phyloP scores from a whole-genome alignment of 2,113 vertebrate genomes.

The Nasalis larvatus region DNA sequence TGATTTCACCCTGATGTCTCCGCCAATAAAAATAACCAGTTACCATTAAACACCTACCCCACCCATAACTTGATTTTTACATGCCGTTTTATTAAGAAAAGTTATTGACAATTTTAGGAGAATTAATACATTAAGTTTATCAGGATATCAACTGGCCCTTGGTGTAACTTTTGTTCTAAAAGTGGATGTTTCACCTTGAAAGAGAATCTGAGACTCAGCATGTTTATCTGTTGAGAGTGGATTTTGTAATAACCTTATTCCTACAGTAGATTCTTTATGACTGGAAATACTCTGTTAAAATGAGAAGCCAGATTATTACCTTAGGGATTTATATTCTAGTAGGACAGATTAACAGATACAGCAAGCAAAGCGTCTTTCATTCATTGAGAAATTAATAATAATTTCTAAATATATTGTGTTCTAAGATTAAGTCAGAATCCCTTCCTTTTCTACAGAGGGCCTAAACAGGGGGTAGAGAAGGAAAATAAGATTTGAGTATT shows the following conservation, averaged over 20 bases:
- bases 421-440: slow-evolving; percentile 21
- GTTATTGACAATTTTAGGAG: slow-evolving; percentile 55
- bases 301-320: slow-evolving; percentile 36
- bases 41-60: slow-evolving; percentile 68
- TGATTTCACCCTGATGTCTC: slow-evolving; percentile 69
- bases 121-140: slow-evolving; percentile 31
- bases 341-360: slow-evolving; percentile 41
- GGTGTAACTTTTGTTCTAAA: slow-evolving; percentile 31
- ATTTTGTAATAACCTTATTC: background rate
- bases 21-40: slow-evolving; percentile 74
- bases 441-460: background rate
- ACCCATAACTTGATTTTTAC: slow-evolving; percentile 68
- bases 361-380: slow-evolving; percentile 4
- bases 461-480: background rate
- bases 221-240: background rate
- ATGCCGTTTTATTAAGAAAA: slow-evolving; percentile 68
- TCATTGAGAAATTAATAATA: slow-evolving; percentile 51
- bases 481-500: slow-evolving; percentile 10
- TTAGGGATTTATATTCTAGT: slow-evolving; percentile 37
- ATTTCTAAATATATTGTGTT: slow-evolving; percentile 42
- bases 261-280: slow-evolving; percentile 10
- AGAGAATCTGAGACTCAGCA: background rate
- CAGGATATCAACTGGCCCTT: background rate
- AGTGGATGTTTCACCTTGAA: slow-evolving; percentile 17
- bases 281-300: slow-evolving; percentile 27